Percentiles rank a stretch among this genome's conserved stretches.
phyloP scores from a whole-genome alignment of 2,888 invertebrate genomes.

The Leuctra nigra region DNA sequence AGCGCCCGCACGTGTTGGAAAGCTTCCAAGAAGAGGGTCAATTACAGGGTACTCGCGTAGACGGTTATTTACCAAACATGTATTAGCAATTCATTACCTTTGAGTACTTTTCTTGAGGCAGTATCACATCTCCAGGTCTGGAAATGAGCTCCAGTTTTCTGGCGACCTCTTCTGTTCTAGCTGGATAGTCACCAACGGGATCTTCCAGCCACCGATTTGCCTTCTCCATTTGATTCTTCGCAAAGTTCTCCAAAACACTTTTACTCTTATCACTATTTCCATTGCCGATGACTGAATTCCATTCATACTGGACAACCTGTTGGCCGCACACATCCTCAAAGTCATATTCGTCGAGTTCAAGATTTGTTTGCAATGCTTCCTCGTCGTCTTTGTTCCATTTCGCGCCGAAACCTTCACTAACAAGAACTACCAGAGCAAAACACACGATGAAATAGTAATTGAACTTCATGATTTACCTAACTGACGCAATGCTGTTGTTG shows the following conservation, averaged over 20 bases:
- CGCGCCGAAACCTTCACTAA: neutral
- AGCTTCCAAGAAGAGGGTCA: too few relatives aligned
- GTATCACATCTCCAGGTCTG: neutral
- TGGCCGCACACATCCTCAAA: conserved; percentile 1
- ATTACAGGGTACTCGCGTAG: too few relatives aligned
- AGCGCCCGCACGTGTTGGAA: too few relatives aligned
- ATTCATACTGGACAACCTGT: neutral
- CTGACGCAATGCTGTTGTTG: too few relatives aligned
- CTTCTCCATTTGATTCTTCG: neutral
- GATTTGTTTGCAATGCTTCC: neutral
- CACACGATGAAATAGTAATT: neutral
- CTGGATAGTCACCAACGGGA: neutral
- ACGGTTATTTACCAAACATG: too few relatives aligned
- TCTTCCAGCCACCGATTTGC: neutral
- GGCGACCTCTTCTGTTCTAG: neutral
- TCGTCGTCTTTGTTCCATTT: neutral
- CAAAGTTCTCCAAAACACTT: conserved; percentile 3
- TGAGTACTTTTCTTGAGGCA: conserved; percentile 2
- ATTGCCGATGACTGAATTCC: conserved; percentile 2
- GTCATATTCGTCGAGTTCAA: conserved; percentile 13
- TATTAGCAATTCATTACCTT: too few relatives aligned
- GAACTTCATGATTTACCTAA: neutral
- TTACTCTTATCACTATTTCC: neutral
- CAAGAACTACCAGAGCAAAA: neutral
- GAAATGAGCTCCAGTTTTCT: conserved; percentile 8